Evolutionary conservation across 1,140 invertebrate species (phyloP), one percentile per base, ranked within the genome.

Genomic region (Bombus impatiens): DNA sequence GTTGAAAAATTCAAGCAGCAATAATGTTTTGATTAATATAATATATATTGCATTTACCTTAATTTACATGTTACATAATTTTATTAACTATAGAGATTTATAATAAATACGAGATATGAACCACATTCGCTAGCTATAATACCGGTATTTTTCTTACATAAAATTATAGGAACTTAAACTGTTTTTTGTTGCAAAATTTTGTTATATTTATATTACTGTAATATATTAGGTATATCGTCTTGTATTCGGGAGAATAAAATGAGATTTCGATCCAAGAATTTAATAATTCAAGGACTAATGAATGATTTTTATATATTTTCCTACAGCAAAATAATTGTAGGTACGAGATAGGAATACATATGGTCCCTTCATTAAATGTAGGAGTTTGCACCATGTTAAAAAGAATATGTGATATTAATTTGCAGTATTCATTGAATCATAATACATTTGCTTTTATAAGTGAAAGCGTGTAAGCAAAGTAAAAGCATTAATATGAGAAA

Each of bases 281-380:
- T 13, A 42, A 35, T 40, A 81, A 75, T 13, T 75, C 32, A 72
- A 59, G 10, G 18, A 77, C n/a, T 59, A 78, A 59, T 15, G 10
- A 42, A 53, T 67, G 59, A 57, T 74, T 8, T 78, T 84, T 42
- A 22, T 75, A 77, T 82, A 47, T 6, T 74, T 57, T 59, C 18
- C 47, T 86, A 89, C 67, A 71, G 78, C 44, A 59, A 78, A 86
- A 71, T 72, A 83, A 68, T 12, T 75, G 67, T 78, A 88, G 32
- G 25, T 86, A 79, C 44, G 44, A 74, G 86, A 82, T 57, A 78
- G 78, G 32, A 53, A 89, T 89, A 89, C 44, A 82, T 40, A 81
- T 89, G 88, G 88, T 89, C 88, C 88, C 88, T 89, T 89, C 59
- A 86, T 88, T 86, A 83, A 82, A 44, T 86, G 0, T 90, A 67